Percentiles rank a stretch among this genome's conserved stretches.
phyloP scores from a whole-genome alignment of 1,140 invertebrate species.

The Drosophila cardini region DNA sequence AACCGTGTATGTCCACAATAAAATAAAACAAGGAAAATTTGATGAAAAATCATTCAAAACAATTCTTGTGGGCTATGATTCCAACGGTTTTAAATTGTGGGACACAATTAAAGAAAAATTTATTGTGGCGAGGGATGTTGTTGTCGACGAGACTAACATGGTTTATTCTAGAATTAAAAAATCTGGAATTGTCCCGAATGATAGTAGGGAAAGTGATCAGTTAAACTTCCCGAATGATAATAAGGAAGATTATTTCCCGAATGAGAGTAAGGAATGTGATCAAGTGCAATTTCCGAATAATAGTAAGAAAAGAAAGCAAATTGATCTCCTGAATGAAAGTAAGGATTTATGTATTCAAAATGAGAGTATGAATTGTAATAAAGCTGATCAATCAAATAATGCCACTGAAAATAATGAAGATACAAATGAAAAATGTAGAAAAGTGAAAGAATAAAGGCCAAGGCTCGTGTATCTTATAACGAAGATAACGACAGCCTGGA shows the following conservation, averaged over 20 bases:
- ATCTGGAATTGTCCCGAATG: not conserved
- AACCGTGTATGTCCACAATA: not conserved
- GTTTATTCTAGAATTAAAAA: not conserved
- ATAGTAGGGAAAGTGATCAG: no score
- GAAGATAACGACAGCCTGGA: not conserved
- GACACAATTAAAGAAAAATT: not conserved
- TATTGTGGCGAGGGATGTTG: no score
- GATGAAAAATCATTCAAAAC: not conserved
- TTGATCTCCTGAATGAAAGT: no score
- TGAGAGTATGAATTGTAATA: not conserved
- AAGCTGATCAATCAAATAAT: not conserved
- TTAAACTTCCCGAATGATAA: not conserved
- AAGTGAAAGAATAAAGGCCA: no score
- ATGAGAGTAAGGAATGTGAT: not conserved
- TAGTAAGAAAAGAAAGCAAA: no score
- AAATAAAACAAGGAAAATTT: not conserved
- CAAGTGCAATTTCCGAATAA: not conserved
- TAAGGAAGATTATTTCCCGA: not conserved
- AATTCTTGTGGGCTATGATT: not conserved
- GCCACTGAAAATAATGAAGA: not conserved
- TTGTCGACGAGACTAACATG: not conserved
- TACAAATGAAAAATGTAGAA: no score
- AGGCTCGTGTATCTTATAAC: not conserved
- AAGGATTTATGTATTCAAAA: not conserved
- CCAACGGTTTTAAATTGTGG: slow-evolving; percentile 1